phyloP scores from a whole-genome alignment of 2,113 vertebrate genomes.

The Paracanthobrama guichenoti region DNA sequence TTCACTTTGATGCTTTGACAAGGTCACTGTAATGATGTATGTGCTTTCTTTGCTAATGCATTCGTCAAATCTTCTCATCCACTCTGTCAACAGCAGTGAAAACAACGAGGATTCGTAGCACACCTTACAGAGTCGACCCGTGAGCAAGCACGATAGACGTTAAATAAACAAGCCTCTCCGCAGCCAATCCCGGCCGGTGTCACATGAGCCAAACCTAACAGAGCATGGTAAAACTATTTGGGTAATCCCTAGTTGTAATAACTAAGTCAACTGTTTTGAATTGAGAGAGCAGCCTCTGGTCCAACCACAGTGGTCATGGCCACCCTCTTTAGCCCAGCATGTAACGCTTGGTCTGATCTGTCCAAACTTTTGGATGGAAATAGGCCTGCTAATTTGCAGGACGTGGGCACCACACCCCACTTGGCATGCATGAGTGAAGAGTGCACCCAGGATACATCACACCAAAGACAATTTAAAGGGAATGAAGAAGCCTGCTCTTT shows the following conservation, averaged over 20 bases:
- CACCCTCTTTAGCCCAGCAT: slow-evolving; percentile 52
- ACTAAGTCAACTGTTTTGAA: slow-evolving; percentile 73
- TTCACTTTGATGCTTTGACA: slow-evolving; percentile 44
- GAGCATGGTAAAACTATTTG: slow-evolving; percentile 70
- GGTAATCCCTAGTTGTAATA: slow-evolving; percentile 70
- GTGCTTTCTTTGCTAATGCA: slow-evolving; percentile 53
- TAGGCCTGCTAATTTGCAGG: slow-evolving; percentile 76
- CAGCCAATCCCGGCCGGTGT: slow-evolving; percentile 59
- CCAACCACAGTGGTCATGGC: slow-evolving; percentile 47
- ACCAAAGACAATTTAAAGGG: slow-evolving; percentile 43
- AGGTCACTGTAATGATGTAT: slow-evolving; percentile 47
- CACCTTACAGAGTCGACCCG: slow-evolving; percentile 30
- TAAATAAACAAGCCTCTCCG: slow-evolving; percentile 55
- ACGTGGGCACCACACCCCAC: slow-evolving; percentile 59
- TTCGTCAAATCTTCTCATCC: slow-evolving; percentile 37
- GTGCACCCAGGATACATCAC: slow-evolving; percentile 56
- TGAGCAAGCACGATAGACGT: slow-evolving; percentile 17
- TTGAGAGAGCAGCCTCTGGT: slow-evolving; percentile 65
- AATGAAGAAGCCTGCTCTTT: slow-evolving; percentile 59
- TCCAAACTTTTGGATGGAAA: slow-evolving; percentile 75
- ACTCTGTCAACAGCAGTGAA: slow-evolving; percentile 35
- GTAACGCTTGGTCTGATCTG: slow-evolving; percentile 64
- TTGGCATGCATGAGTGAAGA: slow-evolving; percentile 70
- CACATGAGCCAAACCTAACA: slow-evolving; percentile 59
- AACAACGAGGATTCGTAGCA: slow-evolving; percentile 39